Conservation (phyloP, 2,797 vertebrate species). For the Stomatorhinus walkeri region DNA sequence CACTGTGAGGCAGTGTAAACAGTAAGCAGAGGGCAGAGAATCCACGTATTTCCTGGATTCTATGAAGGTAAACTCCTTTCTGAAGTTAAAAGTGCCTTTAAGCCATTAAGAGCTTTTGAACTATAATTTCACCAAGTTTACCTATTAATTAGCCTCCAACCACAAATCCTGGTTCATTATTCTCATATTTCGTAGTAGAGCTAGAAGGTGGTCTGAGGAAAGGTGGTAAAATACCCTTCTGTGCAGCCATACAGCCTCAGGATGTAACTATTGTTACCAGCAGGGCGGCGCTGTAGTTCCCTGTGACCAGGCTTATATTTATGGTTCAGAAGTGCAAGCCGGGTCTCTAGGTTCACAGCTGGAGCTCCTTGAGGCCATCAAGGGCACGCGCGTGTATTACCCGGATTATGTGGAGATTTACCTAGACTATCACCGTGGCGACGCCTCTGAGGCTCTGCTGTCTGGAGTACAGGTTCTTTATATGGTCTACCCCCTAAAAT, state of each 20-base stretch:
- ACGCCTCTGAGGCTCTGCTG: not conserved
- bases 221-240: not conserved
- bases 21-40: not conserved
- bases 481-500: not conserved
- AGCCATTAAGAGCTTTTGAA: not conserved
- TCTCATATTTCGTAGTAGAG: not conserved
- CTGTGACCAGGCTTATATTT: not conserved
- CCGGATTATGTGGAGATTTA: not conserved
- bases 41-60: not conserved
- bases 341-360: not conserved
- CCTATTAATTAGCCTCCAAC: not conserved
- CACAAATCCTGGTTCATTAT: not conserved
- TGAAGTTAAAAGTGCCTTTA: not conserved
- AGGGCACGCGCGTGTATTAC: not conserved
- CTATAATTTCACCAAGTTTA: slow-evolving; percentile 5
- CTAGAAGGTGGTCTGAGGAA: not conserved
- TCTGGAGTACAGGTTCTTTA: not conserved
- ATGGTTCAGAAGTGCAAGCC: not conserved
- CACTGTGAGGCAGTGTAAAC: not conserved
- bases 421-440: not conserved
- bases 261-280: not conserved
- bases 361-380: not conserved
- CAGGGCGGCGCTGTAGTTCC: not conserved
- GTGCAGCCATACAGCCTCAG: not conserved
- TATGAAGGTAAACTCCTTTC: not conserved